Percentiles rank a stretch among this genome's conserved stretches.
Evolutionary conservation across 23 tunicate species (phyloP).

Genomic region (Clavelina lepadiformis): DNA sequence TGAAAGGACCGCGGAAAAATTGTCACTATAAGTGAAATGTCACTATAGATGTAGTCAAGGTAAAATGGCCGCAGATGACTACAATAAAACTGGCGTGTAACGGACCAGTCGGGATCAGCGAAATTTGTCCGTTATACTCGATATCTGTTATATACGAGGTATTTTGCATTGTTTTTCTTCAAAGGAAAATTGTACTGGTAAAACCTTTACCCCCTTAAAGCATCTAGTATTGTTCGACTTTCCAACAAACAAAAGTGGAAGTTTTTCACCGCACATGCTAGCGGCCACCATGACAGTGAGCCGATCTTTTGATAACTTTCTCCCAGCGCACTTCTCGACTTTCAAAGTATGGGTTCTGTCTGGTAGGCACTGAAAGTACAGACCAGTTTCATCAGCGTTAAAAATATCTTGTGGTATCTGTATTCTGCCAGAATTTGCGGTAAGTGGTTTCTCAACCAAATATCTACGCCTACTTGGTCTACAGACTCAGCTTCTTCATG

Average conservation of each 20-base stretch:
- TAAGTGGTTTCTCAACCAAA: constrained; percentile 10
- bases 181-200: constrained; percentile 4
- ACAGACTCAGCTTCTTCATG: constrained; percentile 1
- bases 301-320: constrained; percentile 15
- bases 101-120: too few species aligned
- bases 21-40: too few species aligned
- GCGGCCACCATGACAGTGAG: constrained; percentile 1
- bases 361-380: constrained; percentile 13
- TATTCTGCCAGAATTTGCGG: constrained; percentile 3
- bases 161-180: too few species aligned
- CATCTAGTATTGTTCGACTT: not conserved
- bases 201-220: not conserved
- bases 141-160: too few species aligned
- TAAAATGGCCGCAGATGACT: too few species aligned
- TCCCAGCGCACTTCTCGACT: constrained; percentile 18
- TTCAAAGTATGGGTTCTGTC: constrained; percentile 12
- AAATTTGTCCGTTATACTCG: too few species aligned
- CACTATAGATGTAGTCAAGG: too few species aligned
- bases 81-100: too few species aligned
- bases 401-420: constrained; percentile 10
- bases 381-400: constrained; percentile 22
- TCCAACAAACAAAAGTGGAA: constrained; percentile 2
- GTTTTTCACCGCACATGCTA: constrained; percentile 5
- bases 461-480: constrained; percentile 4
- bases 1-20: too few species aligned